Conservation (phyloP, 2,888 invertebrate species). For the Tipula lateralis region DNA sequence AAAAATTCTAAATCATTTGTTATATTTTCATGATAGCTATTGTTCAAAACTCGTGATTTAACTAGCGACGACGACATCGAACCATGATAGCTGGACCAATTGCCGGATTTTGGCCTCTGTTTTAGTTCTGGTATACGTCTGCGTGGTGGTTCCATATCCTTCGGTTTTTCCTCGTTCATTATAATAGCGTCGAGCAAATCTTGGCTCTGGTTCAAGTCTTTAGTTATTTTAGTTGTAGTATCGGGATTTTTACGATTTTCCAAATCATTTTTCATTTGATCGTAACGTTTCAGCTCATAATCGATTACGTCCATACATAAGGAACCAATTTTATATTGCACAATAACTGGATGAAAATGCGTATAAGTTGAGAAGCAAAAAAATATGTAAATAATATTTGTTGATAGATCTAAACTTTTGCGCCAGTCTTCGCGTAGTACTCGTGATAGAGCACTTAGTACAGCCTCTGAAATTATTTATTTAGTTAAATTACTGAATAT, state of each 20-base stretch:
- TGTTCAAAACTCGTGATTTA: slow-evolving; percentile 58
- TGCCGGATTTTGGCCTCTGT: slow-evolving; percentile 70
- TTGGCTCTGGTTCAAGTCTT: slow-evolving; percentile 41
- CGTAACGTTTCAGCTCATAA: slow-evolving; percentile 88
- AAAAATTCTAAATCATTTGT: slow-evolving; percentile 38
- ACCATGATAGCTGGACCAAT: slow-evolving; percentile 53
- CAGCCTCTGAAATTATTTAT: slow-evolving; percentile 65
- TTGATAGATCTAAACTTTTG: slow-evolving; percentile 90
- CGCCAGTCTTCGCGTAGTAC: slow-evolving; percentile 97
- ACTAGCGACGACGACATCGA: slow-evolving; percentile 53
- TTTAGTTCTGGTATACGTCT: slow-evolving; percentile 69
- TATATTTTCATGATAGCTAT: slow-evolving; percentile 64
- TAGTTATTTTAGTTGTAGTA: slow-evolving; percentile 38
- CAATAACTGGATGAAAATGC: slow-evolving; percentile 89
- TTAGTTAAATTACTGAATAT: slow-evolving; percentile 26
- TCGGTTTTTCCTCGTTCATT: slow-evolving; percentile 50
- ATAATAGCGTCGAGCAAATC: slow-evolving; percentile 47
- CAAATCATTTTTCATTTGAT: slow-evolving; percentile 80
- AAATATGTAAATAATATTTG: slow-evolving; percentile 94
- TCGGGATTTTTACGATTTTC: slow-evolving; percentile 54
- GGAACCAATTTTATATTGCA: slow-evolving; percentile 96
- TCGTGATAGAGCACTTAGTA: slow-evolving; percentile 90
- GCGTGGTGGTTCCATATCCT: slow-evolving; percentile 59
- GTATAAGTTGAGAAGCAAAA: slow-evolving; percentile 95
- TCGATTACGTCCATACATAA: slow-evolving; percentile 95